Evolutionary conservation across 1,140 invertebrate species (phyloP), one percentile per base, ranked within the genome.

Genomic region (Brachionus paranguensis): DNA sequence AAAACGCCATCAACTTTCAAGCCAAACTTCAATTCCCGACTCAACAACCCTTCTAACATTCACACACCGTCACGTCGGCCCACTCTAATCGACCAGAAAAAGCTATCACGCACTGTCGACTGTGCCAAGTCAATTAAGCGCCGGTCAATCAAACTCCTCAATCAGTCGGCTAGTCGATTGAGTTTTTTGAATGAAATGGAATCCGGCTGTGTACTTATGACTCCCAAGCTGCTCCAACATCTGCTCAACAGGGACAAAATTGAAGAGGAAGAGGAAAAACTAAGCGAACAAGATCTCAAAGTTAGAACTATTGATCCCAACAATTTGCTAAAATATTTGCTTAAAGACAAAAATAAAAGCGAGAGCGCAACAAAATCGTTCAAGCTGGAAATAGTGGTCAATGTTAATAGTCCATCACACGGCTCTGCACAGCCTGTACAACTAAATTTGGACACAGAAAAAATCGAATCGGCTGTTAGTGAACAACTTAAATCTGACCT

Each of bases 141-240:
- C 11, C 3, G 72, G 11, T 76, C 72, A 24, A 76, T 76, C 10
- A 76, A 76, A 27, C 24, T 76, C 1, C 33, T 76, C 24, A 76
- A 76, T 10, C 72, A 76, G 47, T 76, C 72, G 1, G 8, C 72
- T 1, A 50, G 7, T 27, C 3, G 72, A 27, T 29, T 76, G 1
- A 76, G 72, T 33, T 81, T 68, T 17, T 14, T 81, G 41, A 81
- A 68, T 14, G 78, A 81, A 41, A 64, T 81, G 78, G 78, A 81
- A 64, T 81, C 78, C 2, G 78, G 53, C 33, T 81, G 78, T 65
- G 33, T 81, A 1, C 12, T 81, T 1, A 64, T 81, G 43, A 81
- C 78, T 20, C 78, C 78, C 8, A 81, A 81, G 24, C 14, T 81
- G 5, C 24, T 81, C 10, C 20, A 37, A 17, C 37, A 81, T 24